These are phyloP conservation scores for Parauchenoglanis ngamensis DNA, from an alignment of 2,797 vertebrate species.

Conservation along the genomic window DNA sequence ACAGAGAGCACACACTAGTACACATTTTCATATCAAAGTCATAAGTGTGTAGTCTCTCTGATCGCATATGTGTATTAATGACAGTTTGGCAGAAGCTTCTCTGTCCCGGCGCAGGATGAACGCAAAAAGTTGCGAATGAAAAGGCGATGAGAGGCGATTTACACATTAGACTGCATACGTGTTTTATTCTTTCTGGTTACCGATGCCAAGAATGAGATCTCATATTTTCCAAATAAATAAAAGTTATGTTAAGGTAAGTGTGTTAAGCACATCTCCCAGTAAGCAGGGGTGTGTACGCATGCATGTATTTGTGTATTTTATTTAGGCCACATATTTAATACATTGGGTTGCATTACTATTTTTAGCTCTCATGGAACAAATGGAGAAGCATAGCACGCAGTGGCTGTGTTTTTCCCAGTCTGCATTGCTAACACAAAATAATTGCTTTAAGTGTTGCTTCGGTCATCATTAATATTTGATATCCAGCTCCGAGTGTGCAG, in stretches of 20 bases:
- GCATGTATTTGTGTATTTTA: background rate
- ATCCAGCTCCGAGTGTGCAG: background rate
- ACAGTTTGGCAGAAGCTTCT: constrained; percentile 42
- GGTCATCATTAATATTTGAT: constrained; percentile 46
- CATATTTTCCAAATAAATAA: background rate
- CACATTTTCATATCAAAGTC: constrained; percentile 38
- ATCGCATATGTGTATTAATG: constrained; percentile 35
- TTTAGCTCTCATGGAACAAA: background rate
- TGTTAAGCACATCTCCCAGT: background rate
- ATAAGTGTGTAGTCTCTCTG: constrained; percentile 12
- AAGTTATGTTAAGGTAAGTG: background rate
- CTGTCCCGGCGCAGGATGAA: constrained; percentile 8
- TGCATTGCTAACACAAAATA: constrained; percentile 12
- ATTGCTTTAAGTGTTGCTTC: constrained; percentile 34
- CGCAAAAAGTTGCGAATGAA: background rate
- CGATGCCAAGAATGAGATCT: background rate
- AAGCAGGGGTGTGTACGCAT: background rate
- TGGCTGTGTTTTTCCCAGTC: background rate
- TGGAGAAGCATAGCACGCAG: background rate
- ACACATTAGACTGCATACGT: background rate
- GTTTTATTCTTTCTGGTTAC: background rate
- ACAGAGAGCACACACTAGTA: background rate
- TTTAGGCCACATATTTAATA: constrained; percentile 63
- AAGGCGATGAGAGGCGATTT: background rate
- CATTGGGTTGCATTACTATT: constrained; percentile 58